Evolutionary conservation across 2,113 vertebrate species (phyloP).

Genomic region (Ophthalmolycus amberensis): DNA sequence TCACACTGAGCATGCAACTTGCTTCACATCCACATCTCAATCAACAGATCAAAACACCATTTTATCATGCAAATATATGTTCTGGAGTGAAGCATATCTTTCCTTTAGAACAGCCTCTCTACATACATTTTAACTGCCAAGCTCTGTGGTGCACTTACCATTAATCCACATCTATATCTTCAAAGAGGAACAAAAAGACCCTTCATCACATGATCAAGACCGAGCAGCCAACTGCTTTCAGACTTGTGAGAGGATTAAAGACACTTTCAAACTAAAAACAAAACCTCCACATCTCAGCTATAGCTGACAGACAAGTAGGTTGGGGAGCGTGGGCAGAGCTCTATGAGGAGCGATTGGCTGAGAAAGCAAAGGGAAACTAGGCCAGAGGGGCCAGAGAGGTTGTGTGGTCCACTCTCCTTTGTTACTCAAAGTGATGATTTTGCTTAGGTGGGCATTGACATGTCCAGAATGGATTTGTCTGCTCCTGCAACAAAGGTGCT

Average conservation of each 20-base stretch:
- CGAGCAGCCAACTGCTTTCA: slow-evolving; percentile 84
- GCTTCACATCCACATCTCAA: slow-evolving; percentile 1
- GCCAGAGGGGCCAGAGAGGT: slow-evolving; percentile 59
- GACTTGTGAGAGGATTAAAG: slow-evolving; percentile 86
- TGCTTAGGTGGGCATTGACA: slow-evolving; percentile 53
- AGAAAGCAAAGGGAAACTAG: slow-evolving; percentile 63
- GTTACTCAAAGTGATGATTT: slow-evolving; percentile 49
- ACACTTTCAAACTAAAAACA: slow-evolving; percentile 85
- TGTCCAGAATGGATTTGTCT: slow-evolving; percentile 48
- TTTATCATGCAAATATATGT: slow-evolving; percentile 38
- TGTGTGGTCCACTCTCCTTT: slow-evolving; percentile 52
- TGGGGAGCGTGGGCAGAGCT: slow-evolving; percentile 65
- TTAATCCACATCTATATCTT: slow-evolving; percentile 64
- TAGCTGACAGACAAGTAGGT: slow-evolving; percentile 76
- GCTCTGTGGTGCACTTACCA: slow-evolving; percentile 22
- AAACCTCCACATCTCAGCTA: slow-evolving; percentile 75
- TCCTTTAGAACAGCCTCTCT: slow-evolving; percentile 19
- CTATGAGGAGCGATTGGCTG: slow-evolving; percentile 60
- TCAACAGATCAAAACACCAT: slow-evolving; percentile 27
- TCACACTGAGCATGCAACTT: neutral
- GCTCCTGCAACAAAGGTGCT: slow-evolving; percentile 32
- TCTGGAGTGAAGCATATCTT: slow-evolving; percentile 6
- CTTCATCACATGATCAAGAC: slow-evolving; percentile 81
- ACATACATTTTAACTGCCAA: slow-evolving; percentile 20
- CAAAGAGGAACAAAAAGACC: slow-evolving; percentile 70